A percentile compares a stretch with the other conserved stretches of the same genome.
Conservation (phyloP, 2,888 invertebrate species). For the Sarcophaga rosellei region DNA sequence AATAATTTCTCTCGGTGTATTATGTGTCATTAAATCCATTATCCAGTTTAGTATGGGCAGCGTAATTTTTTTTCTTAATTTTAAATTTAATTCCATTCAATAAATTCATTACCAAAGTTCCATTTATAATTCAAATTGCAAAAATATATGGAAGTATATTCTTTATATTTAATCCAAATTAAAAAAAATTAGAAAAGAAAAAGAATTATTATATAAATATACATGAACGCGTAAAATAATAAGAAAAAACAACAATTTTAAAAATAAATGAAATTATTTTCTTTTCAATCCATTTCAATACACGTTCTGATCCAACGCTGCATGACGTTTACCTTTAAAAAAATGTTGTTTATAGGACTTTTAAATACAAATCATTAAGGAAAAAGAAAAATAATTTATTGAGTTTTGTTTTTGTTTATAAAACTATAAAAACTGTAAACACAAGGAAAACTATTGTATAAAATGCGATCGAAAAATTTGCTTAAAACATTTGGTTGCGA, state of each 20-base stretch:
- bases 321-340: constrained; percentile 25
- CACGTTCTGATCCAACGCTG: background rate
- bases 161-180: too few relatives aligned
- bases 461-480: constrained; percentile 6
- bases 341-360: constrained; percentile 28
- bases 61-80: too few relatives aligned
- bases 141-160: too few relatives aligned
- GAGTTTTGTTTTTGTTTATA: background rate
- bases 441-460: background rate
- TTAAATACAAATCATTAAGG: background rate
- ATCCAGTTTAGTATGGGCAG: too few relatives aligned
- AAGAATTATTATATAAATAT: background rate
- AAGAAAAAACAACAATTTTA: too few relatives aligned
- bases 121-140: too few relatives aligned
- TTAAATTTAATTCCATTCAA: too few relatives aligned
- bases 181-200: too few relatives aligned
- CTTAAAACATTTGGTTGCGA: background rate
- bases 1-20: too few relatives aligned
- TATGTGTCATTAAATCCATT: too few relatives aligned
- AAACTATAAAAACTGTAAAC: background rate
- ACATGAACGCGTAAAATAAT: background rate
- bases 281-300: background rate
- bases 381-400: background rate
- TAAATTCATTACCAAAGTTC: too few relatives aligned
- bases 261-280: constrained; percentile 17